Percentiles rank a stretch among this genome's conserved stretches.
Evolutionary conservation across 1,140 invertebrate genomes (phyloP).

Genomic region (Eupeodes corollae): DNA sequence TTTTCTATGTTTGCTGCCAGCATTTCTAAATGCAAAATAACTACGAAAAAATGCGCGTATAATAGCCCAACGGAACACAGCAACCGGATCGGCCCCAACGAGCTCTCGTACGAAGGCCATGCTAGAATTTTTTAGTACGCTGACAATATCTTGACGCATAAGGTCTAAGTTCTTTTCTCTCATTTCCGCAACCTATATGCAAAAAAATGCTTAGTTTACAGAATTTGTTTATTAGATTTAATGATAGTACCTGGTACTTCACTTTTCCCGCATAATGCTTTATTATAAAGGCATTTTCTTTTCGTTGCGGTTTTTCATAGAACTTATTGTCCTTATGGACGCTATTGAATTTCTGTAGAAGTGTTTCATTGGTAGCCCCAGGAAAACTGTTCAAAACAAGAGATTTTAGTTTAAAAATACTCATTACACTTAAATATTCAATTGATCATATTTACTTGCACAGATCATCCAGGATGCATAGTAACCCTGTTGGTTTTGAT

Average conservation of each 20-base stretch:
- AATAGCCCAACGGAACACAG: slow-evolving; percentile 90
- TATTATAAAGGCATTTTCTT: slow-evolving; percentile 85
- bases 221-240: not conserved
- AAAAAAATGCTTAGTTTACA: not conserved
- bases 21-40: slow-evolving; percentile 83
- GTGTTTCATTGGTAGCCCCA: slow-evolving; percentile 89
- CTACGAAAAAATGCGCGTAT: slow-evolving; percentile 80
- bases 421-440: no score
- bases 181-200: slow-evolving; percentile 67
- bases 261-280: slow-evolving; percentile 92
- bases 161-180: slow-evolving; percentile 92
- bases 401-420: not conserved
- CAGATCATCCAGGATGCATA: slow-evolving; percentile 90
- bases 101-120: slow-evolving; percentile 86
- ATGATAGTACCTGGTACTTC: slow-evolving; percentile 77
- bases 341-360: slow-evolving; percentile 86
- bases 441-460: slow-evolving; percentile 69
- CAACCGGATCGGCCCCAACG: slow-evolving; percentile 87
- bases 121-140: slow-evolving; percentile 85
- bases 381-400: slow-evolving; percentile 69
- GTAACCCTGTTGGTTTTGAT: slow-evolving; percentile 80
- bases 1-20: slow-evolving; percentile 59
- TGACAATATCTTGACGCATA: slow-evolving; percentile 87
- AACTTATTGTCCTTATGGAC: slow-evolving; percentile 83
- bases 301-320: slow-evolving; percentile 83